Conservation (phyloP, 2,797 vertebrate species). For the Chloroceryle amazona region DNA sequence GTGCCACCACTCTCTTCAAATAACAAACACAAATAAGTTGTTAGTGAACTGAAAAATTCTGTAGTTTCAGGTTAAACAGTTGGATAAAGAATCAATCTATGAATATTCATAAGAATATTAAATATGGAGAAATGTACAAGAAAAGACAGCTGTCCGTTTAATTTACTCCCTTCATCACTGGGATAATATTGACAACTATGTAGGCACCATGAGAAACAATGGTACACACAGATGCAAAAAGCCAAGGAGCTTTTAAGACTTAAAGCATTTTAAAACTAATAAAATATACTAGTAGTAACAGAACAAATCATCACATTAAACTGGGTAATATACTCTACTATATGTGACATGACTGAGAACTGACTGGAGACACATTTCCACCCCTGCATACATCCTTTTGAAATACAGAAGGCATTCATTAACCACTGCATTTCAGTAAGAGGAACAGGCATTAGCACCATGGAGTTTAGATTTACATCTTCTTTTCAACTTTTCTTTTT, state of each 20-base stretch:
- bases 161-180: background rate
- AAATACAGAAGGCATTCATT: background rate
- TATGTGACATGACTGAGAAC: background rate
- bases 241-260: background rate
- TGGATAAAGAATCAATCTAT: background rate
- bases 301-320: background rate
- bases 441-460: background rate
- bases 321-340: background rate
- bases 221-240: background rate
- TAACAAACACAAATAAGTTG: background rate
- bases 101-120: constrained; percentile 8
- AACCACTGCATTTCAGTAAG: background rate
- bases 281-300: background rate
- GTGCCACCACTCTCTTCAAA: background rate
- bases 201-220: background rate
- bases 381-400: background rate
- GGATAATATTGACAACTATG: background rate
- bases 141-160: constrained; percentile 7
- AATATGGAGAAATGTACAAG: background rate
- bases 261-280: background rate
- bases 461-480: background rate
- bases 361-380: background rate
- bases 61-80: constrained; percentile 13
- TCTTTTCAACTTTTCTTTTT: background rate
- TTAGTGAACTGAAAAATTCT: background rate